A percentile compares a stretch with the other conserved stretches of the same genome.
These are phyloP conservation scores for Chrysolina haemoptera DNA, from an alignment of 2,888 invertebrate species.

Conservation along the genomic window DNA sequence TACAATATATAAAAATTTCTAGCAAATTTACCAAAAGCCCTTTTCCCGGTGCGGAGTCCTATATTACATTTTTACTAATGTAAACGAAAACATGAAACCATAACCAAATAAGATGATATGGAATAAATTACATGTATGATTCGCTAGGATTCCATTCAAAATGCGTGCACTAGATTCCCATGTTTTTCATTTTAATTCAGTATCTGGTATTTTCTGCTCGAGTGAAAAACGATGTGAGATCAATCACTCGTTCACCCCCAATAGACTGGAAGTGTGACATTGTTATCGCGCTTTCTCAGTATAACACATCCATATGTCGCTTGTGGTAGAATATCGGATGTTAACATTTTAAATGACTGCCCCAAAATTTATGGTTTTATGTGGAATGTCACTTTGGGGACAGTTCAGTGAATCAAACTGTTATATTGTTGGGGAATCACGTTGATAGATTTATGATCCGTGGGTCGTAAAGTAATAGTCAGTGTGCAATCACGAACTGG, in stretches of 20 bases:
- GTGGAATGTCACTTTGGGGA: background rate
- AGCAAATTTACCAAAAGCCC: no score
- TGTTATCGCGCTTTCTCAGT: background rate
- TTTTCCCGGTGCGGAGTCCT: no score
- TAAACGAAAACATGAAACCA: no score
- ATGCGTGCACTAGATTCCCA: no score
- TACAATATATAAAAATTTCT: no score
- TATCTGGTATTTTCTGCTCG: no score
- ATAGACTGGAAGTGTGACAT: background rate
- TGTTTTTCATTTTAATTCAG: no score
- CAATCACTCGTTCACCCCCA: background rate
- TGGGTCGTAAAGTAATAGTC: background rate
- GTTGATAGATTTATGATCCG: background rate
- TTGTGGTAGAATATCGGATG: background rate
- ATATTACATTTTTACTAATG: no score
- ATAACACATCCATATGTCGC: background rate
- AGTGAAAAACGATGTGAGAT: background rate
- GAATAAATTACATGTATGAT: no score
- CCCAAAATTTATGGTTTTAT: background rate
- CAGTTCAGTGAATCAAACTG: background rate
- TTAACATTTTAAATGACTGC: background rate
- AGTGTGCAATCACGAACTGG: background rate
- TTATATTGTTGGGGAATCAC: background rate
- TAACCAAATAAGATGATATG: no score
- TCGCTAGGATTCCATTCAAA: no score